phyloP scores from a whole-genome alignment of 2,113 vertebrate genomes.

The Sinocyclocheilus grahami region DNA sequence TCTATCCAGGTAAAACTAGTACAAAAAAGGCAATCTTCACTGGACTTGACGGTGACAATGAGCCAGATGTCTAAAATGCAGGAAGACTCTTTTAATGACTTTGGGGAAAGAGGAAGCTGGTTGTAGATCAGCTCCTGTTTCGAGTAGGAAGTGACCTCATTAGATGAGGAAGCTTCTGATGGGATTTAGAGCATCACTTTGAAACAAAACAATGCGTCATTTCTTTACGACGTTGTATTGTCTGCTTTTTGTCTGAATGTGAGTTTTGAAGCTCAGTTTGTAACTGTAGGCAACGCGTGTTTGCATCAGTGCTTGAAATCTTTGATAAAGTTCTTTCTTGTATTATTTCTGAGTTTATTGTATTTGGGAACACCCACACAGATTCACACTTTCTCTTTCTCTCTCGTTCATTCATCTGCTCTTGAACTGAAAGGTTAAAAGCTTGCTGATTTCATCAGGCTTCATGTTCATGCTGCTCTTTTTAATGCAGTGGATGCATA shows the following conservation, averaged over 20 bases:
- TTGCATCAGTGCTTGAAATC: background rate
- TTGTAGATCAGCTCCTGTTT: background rate
- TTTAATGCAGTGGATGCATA: background rate
- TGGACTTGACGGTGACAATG: background rate
- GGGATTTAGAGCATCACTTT: background rate
- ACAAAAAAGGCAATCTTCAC: background rate
- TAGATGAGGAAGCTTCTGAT: background rate
- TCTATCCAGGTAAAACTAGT: background rate
- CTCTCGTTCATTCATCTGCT: background rate
- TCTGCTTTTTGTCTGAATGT: background rate
- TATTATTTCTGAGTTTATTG: constrained; percentile 5
- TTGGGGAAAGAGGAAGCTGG: background rate
- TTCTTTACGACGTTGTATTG: background rate
- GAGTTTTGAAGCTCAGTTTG: constrained; percentile 3
- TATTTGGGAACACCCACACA: constrained; percentile 14
- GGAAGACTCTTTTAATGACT: background rate
- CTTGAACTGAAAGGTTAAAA: background rate
- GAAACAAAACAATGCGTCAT: background rate
- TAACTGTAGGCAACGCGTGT: background rate
- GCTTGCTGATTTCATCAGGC: background rate
- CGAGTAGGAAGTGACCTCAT: constrained; percentile 25
- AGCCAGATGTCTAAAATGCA: background rate
- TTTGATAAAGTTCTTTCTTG: background rate
- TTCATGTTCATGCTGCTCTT: background rate
- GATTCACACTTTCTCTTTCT: background rate